These are phyloP conservation scores for Bimastos eiseni DNA, from an alignment of 2,888 invertebrate species.

Conservation along the genomic window DNA sequence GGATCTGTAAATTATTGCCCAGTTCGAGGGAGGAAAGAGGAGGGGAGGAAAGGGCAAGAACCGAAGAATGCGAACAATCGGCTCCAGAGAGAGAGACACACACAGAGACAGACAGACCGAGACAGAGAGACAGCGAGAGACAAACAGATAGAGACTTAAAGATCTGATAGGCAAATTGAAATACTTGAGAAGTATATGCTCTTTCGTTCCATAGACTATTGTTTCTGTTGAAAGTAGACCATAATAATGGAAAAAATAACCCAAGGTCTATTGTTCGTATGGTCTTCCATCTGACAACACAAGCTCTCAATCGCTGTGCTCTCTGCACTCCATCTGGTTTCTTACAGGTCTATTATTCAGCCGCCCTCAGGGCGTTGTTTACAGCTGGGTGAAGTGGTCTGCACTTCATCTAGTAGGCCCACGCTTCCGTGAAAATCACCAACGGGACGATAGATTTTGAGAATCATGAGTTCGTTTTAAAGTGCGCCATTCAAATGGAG, in stretches of 20 bases:
- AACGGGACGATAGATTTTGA: not conserved
- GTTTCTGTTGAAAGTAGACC: not conserved
- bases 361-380: not conserved
- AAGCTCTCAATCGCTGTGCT: not conserved
- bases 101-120: not conserved
- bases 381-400: not conserved
- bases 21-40: not conserved
- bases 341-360: constrained; percentile 2
- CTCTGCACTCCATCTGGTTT: not conserved
- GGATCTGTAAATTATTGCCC: not conserved
- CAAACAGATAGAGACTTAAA: not conserved
- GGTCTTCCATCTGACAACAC: not conserved
- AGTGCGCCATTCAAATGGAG: not conserved
- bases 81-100: not conserved
- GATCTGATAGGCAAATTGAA: not conserved
- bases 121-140: not conserved
- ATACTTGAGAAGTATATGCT: not conserved
- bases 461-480: not conserved
- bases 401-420: not conserved
- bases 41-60: not conserved
- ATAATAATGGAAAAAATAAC: not conserved
- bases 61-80: not conserved
- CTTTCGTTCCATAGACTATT: not conserved
- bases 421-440: not conserved
- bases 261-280: not conserved